Base-by-base conservation (phyloP, 2,888 invertebrate species). In the Tipula vernalis region DNA sequence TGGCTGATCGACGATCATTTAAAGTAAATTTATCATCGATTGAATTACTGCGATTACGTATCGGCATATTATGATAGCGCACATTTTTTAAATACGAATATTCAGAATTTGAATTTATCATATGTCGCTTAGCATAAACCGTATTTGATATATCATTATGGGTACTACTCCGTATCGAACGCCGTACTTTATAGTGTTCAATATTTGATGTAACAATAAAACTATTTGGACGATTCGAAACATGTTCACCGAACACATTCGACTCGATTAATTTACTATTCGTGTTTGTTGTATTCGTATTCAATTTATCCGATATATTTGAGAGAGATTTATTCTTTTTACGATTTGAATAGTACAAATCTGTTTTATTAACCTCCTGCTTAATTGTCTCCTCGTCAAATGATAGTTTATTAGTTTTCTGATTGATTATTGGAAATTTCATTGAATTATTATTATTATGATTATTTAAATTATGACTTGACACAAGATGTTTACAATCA, bases 301-400 rank as follows among this genome's bases (percentile, higher is more conserved):
- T 57, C 39, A 42, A 18, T 15, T 41, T 41, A 42, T 85, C 85
- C 4, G 88, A 87, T 87, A 89, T 89, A 88, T 88, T 89, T 87
- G 88, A 89, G 87, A 89, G 87, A 86, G 89, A 89, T 86, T 89
- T 89, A 88, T 89, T 89, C 41, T 88, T 87, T 86, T 89, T 88
- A 84, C 88, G 88, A 88, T 88, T 88, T 51, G 88, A 88, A 83
- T 87, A 87, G 28, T 87, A 87, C 51, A 88, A 86, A 87, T 87
- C 87, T 4, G 86, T 36, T 36, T 87, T 86, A 71, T 87, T 87
- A 42, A 85, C 42, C 18, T 71, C 71, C 10, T 71, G 28, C 28
- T 71, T 71, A 12, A 87, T n/a, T 2, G 85, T 18, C 15, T 86
- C 85, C n/a, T 86, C 87, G 85, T 86, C 87, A 42, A 42, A 86